These are phyloP conservation scores for Sitophilus oryzae DNA, from an alignment of 1,140 invertebrate genomes.

Conservation along the genomic window DNA sequence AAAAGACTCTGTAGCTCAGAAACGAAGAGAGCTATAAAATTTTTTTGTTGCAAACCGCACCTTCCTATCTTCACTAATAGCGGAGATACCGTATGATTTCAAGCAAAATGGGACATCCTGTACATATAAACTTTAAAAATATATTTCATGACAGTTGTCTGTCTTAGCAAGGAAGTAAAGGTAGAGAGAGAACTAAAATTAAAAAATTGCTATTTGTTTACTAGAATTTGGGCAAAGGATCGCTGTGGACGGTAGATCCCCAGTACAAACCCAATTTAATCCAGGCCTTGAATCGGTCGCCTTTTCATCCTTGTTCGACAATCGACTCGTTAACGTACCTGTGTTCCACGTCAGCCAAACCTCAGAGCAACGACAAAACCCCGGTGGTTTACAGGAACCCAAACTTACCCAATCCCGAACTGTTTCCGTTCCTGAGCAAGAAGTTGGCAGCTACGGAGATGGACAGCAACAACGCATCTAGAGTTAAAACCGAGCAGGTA, in stretches of 20 bases:
- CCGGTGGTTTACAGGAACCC: constrained; percentile 35
- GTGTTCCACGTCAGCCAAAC: constrained; percentile 3
- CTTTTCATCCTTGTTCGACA: constrained; percentile 66
- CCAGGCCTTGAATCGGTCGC: constrained; percentile 76
- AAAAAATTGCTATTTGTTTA: no score
- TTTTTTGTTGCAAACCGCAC: no score
- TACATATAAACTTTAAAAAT: no score
- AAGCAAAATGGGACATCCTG: no score
- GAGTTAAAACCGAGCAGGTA: constrained; percentile 14
- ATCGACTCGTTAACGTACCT: constrained; percentile 43
- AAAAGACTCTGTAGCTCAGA: no score
- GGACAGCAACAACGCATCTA: constrained; percentile 14
- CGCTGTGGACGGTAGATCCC: constrained; percentile 90
- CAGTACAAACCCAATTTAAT: constrained; percentile 79
- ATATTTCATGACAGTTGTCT: no score
- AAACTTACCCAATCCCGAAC: constrained; percentile 60
- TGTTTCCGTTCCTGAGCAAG: constrained; percentile 72
- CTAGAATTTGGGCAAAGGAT: constrained; percentile 92
- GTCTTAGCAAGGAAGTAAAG: no score
- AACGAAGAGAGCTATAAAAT: no score
- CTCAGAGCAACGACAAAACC: constrained; percentile 18
- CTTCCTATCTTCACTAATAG: no score
- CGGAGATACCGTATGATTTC: no score
- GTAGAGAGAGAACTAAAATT: no score
- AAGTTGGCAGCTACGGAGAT: constrained; percentile 51